Base-by-base conservation (phyloP, 2,888 invertebrate species). In the Diadegma fenestrale region DNA sequence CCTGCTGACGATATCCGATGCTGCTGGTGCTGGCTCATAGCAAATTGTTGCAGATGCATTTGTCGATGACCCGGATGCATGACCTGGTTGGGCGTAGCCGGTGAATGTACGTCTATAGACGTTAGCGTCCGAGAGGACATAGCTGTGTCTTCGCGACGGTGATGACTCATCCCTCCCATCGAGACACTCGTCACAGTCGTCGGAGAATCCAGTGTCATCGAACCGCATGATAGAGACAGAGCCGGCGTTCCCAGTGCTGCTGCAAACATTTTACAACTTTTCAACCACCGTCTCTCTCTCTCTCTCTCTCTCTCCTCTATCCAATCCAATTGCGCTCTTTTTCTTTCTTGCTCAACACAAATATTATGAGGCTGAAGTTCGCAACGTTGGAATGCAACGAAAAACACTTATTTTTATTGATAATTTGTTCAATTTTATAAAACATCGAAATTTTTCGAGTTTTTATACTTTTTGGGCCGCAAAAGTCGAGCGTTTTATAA, bases 141-240 rank as follows among this genome's bases (percentile, higher is more conserved):
- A 95, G 95, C 95, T 95, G 94, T 95, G 95, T 94, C 95, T 92
- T 94, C 95, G 95, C 94, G 95, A 95, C 94, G 95, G 95, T 94
- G 95, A 94, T 94, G 95, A 94, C 94, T 96, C 96, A 94, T 97
- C 96, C 95, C 97, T 97, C 92, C 93, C 92, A 92, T 93, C 92
- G 93, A 94, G 92, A 90, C 93, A 94, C 92, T 94, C 94, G 94
- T 94, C 94, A 90, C 94, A 94, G 96, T 97, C 97, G 96, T 97
- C 97, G 96, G 97, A 97, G 97, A 97, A 97, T 95, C 97, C 96
- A 96, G 96, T 96, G 94, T 96, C 95, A 95, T 95, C 95, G 95
- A 95, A 89, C 94, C 95, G 95, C 95, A 94, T 93, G 95, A 95
- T 92, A 95, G 95, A 94, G 95, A 95, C 92, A 95, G 95, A 91